phyloP scores from a whole-genome alignment of 2,797 vertebrate species.

The Spheniscus humboldti region DNA sequence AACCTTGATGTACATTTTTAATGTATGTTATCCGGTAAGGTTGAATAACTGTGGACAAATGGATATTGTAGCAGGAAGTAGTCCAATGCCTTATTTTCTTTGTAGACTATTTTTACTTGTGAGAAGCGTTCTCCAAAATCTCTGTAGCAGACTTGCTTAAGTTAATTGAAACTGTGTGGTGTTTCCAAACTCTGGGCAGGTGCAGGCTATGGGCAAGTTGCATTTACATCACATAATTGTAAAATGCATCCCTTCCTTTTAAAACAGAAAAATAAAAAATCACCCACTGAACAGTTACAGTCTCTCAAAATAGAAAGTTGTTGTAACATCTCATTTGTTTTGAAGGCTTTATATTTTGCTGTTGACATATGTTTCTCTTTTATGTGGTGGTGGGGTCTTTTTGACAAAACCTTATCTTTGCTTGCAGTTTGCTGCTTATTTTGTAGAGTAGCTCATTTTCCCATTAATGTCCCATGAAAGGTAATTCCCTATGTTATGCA shows the following conservation, averaged over 20 bases:
- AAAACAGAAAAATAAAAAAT: neutral
- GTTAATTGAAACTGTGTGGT: neutral
- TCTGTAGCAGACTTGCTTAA: neutral
- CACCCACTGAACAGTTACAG: neutral
- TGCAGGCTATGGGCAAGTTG: neutral
- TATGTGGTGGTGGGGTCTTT: neutral
- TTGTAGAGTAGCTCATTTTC: neutral
- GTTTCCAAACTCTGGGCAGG: neutral
- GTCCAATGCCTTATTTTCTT: conserved; percentile 35
- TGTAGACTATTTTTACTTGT: conserved; percentile 40
- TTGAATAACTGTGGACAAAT: conserved; percentile 36
- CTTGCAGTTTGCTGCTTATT: neutral
- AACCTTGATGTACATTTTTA: conserved; percentile 27
- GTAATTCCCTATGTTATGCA: neutral
- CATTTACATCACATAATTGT: neutral
- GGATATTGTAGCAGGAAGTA: conserved; percentile 34
- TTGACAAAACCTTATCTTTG: neutral
- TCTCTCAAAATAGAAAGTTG: neutral
- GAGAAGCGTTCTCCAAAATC: neutral
- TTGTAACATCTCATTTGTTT: neutral
- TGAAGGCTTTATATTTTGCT: neutral
- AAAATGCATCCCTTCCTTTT: neutral
- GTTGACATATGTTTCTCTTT: neutral
- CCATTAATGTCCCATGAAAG: neutral
- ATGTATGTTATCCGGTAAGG: conserved; percentile 38